Evolutionary conservation across 2,888 invertebrate species (phyloP), one percentile per base, ranked within the genome.

Genomic region (Hipparchia semele): DNA sequence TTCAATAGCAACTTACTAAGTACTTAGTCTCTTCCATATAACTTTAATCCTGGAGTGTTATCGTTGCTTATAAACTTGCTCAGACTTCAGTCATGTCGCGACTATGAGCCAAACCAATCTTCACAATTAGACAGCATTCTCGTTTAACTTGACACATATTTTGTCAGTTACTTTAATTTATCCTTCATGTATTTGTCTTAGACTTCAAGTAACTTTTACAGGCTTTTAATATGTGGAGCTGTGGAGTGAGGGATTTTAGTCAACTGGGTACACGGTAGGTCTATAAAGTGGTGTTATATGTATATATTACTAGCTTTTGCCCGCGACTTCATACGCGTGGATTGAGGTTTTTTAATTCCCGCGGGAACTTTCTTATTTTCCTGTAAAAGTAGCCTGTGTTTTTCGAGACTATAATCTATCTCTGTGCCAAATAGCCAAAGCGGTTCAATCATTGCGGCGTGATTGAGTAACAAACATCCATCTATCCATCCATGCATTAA

Each of bases 101-200:
- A 86, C 84, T 83, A 86, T 84, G 86, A 88, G 84, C 84, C 82
- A 84, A 82, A 80, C 81, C 84, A 86, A 84, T 84, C 85, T 85
- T 85, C 83, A 84, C 84, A 89, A 87, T 89, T 87, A 88, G 78
- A 80, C 78, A 79, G 78, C 69, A 71, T 75, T 76, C 76, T 72
- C 71, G 66, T 64, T 67, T 71, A 59, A 70, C 59, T 71, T 71
- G 68, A 58, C 76, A 71, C 71, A 74, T 77, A 51, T 65, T 51
- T 65, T 72, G 72, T 74, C 68, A 75, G 71, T 77, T 73, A 67
- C 65, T 60, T 51, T 45, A 51, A 33, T 5, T 46, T 23, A 61
- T 56, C 59, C 61, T 61, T 54, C 54, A 6, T 56, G 10, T 12
- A 53, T 53, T 53, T 53, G 12, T 12, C 53, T 53, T 7, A 13